Conservation (phyloP, 2,113 vertebrate genomes). For the Menidia beryllina region DNA sequence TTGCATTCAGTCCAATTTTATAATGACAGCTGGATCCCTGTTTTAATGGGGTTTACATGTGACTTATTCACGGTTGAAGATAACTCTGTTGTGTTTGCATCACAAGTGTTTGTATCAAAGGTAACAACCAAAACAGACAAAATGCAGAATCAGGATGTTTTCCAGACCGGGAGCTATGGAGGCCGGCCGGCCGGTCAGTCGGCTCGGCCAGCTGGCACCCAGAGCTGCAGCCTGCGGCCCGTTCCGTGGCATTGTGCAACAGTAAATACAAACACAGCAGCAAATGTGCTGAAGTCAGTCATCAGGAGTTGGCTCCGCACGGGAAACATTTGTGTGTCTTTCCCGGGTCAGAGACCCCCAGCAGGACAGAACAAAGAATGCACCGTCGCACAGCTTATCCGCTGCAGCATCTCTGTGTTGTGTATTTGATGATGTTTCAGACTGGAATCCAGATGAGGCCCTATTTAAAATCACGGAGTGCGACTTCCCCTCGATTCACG, state of each 20-base stretch:
- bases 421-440: conserved; percentile 23
- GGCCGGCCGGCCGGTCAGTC: no score
- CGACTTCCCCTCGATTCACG: conserved; percentile 6
- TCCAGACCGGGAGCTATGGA: background rate
- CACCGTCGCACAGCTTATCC: conserved; percentile 44
- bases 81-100: background rate
- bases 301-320: conserved; percentile 29
- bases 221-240: background rate
- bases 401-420: conserved; percentile 6
- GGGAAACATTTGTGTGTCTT: conserved; percentile 48
- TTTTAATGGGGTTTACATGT: background rate
- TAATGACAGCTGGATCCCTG: background rate
- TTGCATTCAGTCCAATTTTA: background rate
- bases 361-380: conserved; percentile 47
- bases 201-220: conserved; percentile 34
- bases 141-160: conserved; percentile 2
- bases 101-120: background rate
- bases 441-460: conserved; percentile 28
- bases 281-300: conserved; percentile 57
- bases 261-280: conserved; percentile 56
- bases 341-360: conserved; percentile 46
- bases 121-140: background rate
- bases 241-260: conserved; percentile 9
- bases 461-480: background rate
- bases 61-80: background rate